Percentiles rank a stretch among this genome's conserved stretches.
These are phyloP conservation scores for Chondrilla cf. caribensis DNA, from an alignment of 37 sponge, comb jelly and placozoan genomes.

Conservation along the genomic window DNA sequence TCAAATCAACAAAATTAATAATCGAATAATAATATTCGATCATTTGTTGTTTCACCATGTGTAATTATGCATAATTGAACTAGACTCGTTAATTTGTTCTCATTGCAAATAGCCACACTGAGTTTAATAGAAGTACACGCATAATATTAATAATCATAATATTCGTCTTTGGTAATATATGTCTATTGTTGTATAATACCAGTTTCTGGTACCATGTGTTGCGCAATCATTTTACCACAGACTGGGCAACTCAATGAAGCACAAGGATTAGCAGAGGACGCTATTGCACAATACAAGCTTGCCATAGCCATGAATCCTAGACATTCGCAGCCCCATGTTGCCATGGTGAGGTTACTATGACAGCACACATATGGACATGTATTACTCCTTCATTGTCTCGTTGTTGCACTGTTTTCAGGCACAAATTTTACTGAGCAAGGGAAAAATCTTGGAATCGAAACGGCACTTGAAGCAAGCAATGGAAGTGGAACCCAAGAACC, in stretches of 20 bases:
- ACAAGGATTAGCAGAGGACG: not conserved
- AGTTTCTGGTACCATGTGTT: too few relatives aligned
- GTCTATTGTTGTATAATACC: too few relatives aligned
- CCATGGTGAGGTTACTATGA: conserved; percentile 6
- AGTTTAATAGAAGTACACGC: too few relatives aligned
- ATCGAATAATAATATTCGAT: too few relatives aligned
- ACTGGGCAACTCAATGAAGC: not conserved
- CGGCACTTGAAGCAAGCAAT: conserved; percentile 3
- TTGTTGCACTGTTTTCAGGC: not conserved
- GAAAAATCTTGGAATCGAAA: not conserved
- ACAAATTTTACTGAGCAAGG: not conserved
- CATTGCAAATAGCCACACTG: too few relatives aligned
- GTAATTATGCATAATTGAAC: too few relatives aligned
- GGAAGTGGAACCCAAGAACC: conserved; percentile 13
- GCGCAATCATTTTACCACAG: too few relatives aligned
- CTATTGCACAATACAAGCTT: not conserved
- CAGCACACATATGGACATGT: not conserved
- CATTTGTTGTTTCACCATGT: too few relatives aligned
- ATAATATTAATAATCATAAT: too few relatives aligned
- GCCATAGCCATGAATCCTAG: conserved; percentile 10
- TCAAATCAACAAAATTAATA: too few relatives aligned
- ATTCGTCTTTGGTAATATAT: too few relatives aligned
- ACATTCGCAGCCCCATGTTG: not conserved
- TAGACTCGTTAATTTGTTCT: too few relatives aligned
- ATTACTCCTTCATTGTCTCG: not conserved